Evolutionary conservation across 2,797 vertebrate species (phyloP), one percentile per base, ranked within the genome.

Genomic region (Poliocrania exsul): DNA sequence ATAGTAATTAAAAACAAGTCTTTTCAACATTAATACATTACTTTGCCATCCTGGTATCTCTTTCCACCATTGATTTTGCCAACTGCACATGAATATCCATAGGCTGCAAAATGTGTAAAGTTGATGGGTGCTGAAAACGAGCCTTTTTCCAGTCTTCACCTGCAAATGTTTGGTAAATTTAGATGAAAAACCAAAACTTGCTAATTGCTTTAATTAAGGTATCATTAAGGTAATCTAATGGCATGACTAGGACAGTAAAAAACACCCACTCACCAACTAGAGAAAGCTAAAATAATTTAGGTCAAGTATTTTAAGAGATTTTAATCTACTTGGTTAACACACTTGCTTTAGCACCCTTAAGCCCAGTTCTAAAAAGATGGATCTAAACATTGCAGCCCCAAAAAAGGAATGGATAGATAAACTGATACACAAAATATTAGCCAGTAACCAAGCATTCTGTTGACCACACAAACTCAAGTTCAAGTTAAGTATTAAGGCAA

Each of bases 41-140:
- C 99, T 98, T 99, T 81, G 99, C 97, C 99, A 99, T 99, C 87
- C 99, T 97, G 89, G 96, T 77, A 49, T 99, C 99, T 94, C 98
- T 99, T 53, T 99, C 99, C 89, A 99, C 98, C 99, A 99, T 99
- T 4, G 99, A 98, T 96, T 99, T 99, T 81, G 98, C 98, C 85
- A 99, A 75, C 86, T 99, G 98, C 26, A 99, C 91, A 1, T 98
- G 98, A 93, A 99, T 98, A 97, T 99, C 99, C 98, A 99, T 98
- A 3, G 99, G 99, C 60, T 98, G 99, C 26, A 99, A 97, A 83
- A 99, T 92, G 92, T 99, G 99, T 71, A 99, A 98, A 35, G 97
- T 66, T 4, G 99, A 99, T 2, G 98, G 98, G 40, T 94, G 98
- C 65, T 99, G 97, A 79, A 98, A 97, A 72, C 98, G 98, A 57